Percentiles rank a stretch among this genome's conserved stretches.
phyloP scores from a whole-genome alignment of 1,140 invertebrate genomes.

The Wasmannia auropunctata region DNA sequence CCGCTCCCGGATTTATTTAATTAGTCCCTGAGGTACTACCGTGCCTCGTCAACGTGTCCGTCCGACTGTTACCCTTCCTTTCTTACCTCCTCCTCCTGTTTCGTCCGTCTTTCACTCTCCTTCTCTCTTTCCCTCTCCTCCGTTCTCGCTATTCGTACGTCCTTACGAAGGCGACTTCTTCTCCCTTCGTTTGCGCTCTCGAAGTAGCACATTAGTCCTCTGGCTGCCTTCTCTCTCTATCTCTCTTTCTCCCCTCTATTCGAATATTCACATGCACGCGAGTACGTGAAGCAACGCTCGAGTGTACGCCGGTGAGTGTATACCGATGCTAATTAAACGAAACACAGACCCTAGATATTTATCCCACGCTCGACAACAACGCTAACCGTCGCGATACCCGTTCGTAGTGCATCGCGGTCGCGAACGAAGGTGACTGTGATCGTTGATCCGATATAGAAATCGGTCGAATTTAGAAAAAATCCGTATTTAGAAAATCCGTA shows the following conservation, averaged over 20 bases:
- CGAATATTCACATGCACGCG: conserved; percentile 41
- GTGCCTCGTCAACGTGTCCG: conserved; percentile 75
- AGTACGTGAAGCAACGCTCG: conserved; percentile 38
- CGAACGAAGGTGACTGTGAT: neutral
- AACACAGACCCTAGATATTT: conserved; percentile 75
- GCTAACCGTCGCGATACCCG: conserved; percentile 48
- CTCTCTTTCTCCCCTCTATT: neutral
- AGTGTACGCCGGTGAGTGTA: conserved; percentile 67
- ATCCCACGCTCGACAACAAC: conserved; percentile 72
- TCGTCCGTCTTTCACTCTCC: neutral
- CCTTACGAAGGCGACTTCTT: conserved; percentile 33
- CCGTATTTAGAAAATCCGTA: neutral
- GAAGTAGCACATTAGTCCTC: conserved; percentile 23
- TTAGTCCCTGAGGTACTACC: conserved; percentile 78
- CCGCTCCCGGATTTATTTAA: conserved; percentile 83
- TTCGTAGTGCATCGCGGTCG: neutral
- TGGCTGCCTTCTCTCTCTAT: neutral
- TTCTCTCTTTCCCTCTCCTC: neutral
- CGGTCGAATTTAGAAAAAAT: too few relatives aligned
- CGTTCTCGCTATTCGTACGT: conserved; percentile 50
- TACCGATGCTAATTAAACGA: conserved; percentile 77
- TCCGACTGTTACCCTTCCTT: conserved; percentile 62
- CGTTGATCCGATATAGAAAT: neutral
- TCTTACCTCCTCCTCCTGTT: conserved; percentile 14
- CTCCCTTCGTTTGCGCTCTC: neutral